phyloP scores from a whole-genome alignment of 2,888 invertebrate species.

The Helleia helle region DNA sequence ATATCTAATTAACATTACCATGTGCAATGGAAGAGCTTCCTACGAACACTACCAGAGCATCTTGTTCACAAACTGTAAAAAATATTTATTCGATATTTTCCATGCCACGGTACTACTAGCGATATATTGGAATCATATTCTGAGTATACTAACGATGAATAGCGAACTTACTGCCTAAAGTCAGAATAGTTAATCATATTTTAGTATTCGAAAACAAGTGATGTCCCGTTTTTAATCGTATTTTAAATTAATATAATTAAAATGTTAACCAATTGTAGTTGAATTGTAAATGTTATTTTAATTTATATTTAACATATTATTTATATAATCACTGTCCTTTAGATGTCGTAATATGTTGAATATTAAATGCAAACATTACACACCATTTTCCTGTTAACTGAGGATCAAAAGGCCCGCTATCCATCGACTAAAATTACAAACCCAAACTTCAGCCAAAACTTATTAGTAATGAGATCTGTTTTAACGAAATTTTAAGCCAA shows the following conservation, averaged over 20 bases:
- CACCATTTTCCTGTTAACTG: no score
- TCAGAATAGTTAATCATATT: no score
- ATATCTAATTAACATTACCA: conserved; percentile 35
- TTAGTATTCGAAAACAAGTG: no score
- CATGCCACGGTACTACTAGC: conserved; percentile 50
- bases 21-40: conserved; percentile 50
- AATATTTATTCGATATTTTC: conserved; percentile 34
- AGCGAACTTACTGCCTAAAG: no score
- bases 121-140: conserved; percentile 17
- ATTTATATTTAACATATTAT: no score
- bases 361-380: no score
- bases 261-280: neutral
- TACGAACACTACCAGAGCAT: conserved; percentile 48
- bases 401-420: no score
- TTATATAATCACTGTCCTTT: no score
- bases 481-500: neutral
- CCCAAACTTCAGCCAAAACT: neutral
- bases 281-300: no score
- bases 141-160: conserved; percentile 20
- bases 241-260: neutral
- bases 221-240: no score
- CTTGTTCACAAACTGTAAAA: conserved; percentile 33
- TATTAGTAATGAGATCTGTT: conserved; percentile 4
- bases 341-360: no score
- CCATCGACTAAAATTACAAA: neutral